phyloP scores from a whole-genome alignment of 2,888 invertebrate genomes.

The Dryadula phaetusa region DNA sequence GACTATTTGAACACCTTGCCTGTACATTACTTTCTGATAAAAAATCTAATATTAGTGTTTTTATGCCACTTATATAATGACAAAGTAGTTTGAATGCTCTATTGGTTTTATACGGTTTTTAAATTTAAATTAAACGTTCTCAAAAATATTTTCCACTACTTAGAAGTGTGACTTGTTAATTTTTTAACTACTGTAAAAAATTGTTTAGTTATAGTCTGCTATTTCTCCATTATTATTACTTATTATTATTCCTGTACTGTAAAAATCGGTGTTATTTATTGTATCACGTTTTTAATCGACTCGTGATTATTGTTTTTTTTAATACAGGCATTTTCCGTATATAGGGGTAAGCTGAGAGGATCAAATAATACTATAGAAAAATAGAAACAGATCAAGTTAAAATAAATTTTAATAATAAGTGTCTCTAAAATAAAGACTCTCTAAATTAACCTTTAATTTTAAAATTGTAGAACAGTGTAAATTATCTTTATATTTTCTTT shows the following conservation, averaged over 20 bases:
- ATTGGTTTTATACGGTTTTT: conserved; percentile 18
- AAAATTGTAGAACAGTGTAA: no score
- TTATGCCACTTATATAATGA: conserved; percentile 12
- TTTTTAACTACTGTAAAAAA: conserved; percentile 12
- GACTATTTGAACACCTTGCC: background rate
- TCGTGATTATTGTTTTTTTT: background rate
- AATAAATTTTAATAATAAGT: no score
- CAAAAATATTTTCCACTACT: conserved; percentile 1
- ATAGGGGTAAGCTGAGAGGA: no score
- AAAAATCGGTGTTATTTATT: conserved; percentile 1
- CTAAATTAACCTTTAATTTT: no score
- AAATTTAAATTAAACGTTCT: conserved; percentile 20
- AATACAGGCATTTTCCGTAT: background rate
- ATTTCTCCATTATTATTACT: background rate
- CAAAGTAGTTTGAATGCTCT: conserved; percentile 20
- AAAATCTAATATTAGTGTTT: conserved; percentile 15
- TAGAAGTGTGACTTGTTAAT: background rate
- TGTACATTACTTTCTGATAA: background rate
- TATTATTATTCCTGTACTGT: background rate
- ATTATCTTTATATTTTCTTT: no score
- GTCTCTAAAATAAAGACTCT: no score
- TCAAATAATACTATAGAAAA: no score
- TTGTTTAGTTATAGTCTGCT: conserved; percentile 11
- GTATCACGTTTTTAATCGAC: background rate
- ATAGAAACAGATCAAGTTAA: no score